Conservation (phyloP, 2,113 vertebrate genomes). For the Pagrus major region DNA sequence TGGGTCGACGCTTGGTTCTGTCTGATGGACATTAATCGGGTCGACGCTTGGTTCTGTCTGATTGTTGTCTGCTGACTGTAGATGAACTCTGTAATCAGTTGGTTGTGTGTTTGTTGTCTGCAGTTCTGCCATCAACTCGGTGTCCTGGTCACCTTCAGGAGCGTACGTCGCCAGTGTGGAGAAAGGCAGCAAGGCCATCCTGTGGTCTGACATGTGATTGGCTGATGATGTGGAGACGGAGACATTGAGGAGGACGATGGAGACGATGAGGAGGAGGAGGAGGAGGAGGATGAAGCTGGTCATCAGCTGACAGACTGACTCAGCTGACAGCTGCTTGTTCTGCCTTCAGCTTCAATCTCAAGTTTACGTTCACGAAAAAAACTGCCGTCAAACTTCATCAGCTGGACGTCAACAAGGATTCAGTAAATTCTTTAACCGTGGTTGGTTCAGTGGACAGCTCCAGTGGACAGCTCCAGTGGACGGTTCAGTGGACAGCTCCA, state of each 20-base stretch:
- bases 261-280: constrained; percentile 13
- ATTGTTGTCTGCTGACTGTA: neutral
- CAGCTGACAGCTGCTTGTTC: neutral
- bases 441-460: too few relatives aligned
- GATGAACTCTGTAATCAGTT: neutral
- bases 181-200: constrained; percentile 93
- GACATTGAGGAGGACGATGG: constrained; percentile 3
- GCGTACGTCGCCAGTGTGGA: constrained; percentile 93
- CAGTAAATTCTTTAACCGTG: constrained; percentile 9
- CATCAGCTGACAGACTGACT: neutral
- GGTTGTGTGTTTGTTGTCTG: neutral
- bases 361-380: constrained; percentile 2
- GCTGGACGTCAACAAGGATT: neutral
- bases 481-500: too few relatives aligned
- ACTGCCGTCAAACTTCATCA: neutral
- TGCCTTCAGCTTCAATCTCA: neutral
- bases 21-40: too few relatives aligned
- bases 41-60: too few relatives aligned
- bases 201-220: constrained; percentile 94
- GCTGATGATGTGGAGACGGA: neutral
- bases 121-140: constrained; percentile 94
- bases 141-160: constrained; percentile 94
- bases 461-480: too few relatives aligned
- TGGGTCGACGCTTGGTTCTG: too few relatives aligned
- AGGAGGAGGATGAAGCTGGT: neutral